Conservation (phyloP, 2,888 invertebrate genomes). For the Serripes groenlandicus region DNA sequence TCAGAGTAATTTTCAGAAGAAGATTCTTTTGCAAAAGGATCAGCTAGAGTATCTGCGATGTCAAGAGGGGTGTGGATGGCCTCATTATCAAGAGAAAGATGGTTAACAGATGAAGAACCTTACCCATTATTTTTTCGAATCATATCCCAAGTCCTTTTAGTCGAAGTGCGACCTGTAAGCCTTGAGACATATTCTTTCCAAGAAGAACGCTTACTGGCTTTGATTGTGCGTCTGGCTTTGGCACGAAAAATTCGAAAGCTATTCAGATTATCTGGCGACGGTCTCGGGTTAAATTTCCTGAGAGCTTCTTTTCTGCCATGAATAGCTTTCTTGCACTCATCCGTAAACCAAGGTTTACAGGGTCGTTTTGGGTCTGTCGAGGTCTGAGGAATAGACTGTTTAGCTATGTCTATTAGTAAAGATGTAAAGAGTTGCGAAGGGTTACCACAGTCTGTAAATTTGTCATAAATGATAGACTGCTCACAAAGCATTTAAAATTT, state of each 20-base stretch:
- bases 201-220: neutral
- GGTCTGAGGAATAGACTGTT: neutral
- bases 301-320: neutral
- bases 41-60: neutral
- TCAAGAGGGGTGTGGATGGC: neutral
- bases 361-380: neutral
- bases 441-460: neutral
- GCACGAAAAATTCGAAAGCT: neutral
- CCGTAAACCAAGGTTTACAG: neutral
- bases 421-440: neutral
- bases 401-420: neutral
- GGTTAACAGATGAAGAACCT: neutral
- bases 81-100: neutral
- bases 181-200: neutral
- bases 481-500: neutral
- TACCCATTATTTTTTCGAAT: neutral
- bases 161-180: neutral
- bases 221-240: neutral
- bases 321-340: neutral
- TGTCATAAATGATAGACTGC: neutral
- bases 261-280: neutral
- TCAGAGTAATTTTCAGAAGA: neutral
- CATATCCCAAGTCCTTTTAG: constrained; percentile 12
- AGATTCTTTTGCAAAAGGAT: neutral
- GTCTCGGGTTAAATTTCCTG: neutral